Base-by-base conservation (phyloP, 2,797 vertebrate genomes). In the Sorex maritimensis region DNA sequence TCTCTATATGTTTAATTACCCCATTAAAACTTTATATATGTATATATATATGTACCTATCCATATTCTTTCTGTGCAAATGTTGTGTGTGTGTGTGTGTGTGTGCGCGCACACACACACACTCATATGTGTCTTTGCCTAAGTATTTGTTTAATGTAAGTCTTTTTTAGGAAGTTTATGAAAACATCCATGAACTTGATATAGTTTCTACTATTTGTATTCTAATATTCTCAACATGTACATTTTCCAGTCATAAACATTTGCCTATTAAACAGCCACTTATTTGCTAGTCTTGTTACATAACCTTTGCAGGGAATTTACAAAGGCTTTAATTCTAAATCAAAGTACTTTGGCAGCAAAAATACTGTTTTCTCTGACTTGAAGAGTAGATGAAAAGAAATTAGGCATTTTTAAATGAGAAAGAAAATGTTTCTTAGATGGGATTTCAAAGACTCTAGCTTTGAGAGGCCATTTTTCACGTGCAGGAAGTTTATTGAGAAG, bases 231-330 rank as follows among this genome's bases (percentile, higher is more conserved):
- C 7, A 85, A 85, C 69, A 84, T 15, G 1, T 81, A n/a, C 65
- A 2, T 63, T 78, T 72, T 23, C 4, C 72, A 52, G 30, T 44
- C 24, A 65, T 82, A 88, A 41, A 38, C 3, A 30, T 68, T 78
- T 21, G 58, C 21, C 26, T 14, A 4, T 67, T 26, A 68, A 84
- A 68, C 52, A 38, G 58, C 14, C 21, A 49, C 63, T 83, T 89
- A 80, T n/a, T 84, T 58, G 78, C 65, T 85, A 81, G 80, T 81
- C 21, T 77, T 82, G 34, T 80, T 90, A 44, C 21, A 73, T 28
- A 52, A 30, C 21, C 2, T 65, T 71, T n/a, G 7, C 26, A 41
- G 2, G 1, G 13, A 74, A 21, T 63, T 85, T 23, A 84, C n/a
- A 68, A 52, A 69, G 58, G 69, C 14, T 1, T 1, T 68, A 71